Percentiles rank a stretch among this genome's conserved stretches.
Evolutionary conservation across 2,888 invertebrate genomes (phyloP).

Genomic region (Ommatoiulus sabulosus): DNA sequence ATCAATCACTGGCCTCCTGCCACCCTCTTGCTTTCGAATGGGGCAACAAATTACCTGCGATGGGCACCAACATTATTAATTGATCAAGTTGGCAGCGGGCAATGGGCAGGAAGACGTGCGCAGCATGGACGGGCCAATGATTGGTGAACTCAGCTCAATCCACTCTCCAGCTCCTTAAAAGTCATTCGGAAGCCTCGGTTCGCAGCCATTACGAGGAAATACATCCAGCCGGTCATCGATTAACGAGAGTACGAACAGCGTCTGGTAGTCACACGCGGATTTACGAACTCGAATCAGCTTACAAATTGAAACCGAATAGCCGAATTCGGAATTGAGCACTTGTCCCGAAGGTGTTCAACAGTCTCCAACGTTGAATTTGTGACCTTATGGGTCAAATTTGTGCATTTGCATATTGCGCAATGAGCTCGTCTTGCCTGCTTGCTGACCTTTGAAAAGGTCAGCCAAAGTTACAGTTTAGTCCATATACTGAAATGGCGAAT

Average conservation of each 20-base stretch:
- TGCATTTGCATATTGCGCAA: no score
- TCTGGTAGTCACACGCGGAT: no score
- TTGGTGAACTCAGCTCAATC: background rate
- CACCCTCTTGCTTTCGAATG: background rate
- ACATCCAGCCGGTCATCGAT: background rate
- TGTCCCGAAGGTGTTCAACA: no score
- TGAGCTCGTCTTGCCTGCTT: no score
- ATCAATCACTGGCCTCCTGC: background rate
- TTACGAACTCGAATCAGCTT: no score
- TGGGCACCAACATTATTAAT: background rate
- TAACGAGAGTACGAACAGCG: background rate
- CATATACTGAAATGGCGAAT: no score
- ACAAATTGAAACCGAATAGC: no score
- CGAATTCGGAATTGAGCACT: no score
- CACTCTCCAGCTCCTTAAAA: background rate
- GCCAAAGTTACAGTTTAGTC: no score
- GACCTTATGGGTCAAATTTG: no score
- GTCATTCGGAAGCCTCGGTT: background rate
- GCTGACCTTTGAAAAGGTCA: no score
- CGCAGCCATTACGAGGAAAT: background rate
- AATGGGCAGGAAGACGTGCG: background rate
- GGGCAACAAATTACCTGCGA: slow-evolving; percentile 25
- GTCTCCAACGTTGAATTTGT: no score
- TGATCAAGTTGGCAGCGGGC: background rate
- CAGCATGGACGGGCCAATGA: background rate